Percentiles rank a stretch among this genome's conserved stretches.
These are phyloP conservation scores for Platycheirus rosarum DNA, from an alignment of 2,888 invertebrate species.

Conservation along the genomic window DNA sequence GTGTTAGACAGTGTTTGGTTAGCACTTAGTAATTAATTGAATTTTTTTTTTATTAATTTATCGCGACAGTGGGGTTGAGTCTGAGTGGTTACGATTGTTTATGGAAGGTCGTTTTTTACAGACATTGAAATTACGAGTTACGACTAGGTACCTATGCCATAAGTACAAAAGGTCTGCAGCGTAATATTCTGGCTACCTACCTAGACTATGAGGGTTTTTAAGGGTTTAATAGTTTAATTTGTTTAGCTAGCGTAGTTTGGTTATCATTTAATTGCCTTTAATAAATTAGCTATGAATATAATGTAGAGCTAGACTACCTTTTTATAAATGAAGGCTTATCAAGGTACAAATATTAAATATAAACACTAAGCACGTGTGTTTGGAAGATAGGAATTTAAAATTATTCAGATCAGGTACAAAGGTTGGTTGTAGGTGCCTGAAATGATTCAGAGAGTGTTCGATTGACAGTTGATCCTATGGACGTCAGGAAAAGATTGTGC, in stretches of 20 bases:
- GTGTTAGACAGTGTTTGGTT: conserved; percentile 55
- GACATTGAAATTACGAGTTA: background rate
- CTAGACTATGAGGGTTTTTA: no score
- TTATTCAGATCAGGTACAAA: no score
- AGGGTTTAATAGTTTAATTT: background rate
- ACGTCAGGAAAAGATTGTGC: no score
- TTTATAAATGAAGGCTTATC: no score
- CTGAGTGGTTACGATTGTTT: conserved; percentile 19
- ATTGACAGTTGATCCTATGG: no score
- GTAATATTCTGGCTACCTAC: no score
- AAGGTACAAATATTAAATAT: background rate
- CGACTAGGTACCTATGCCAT: background rate
- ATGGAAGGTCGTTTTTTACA: conserved; percentile 14
- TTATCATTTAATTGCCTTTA: conserved; percentile 17
- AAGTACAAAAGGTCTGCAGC: background rate
- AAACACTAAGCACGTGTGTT: background rate
- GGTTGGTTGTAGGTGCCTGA: no score
- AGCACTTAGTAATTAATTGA: conserved; percentile 56
- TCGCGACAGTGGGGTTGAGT: conserved; percentile 27
- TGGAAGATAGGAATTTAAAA: background rate
- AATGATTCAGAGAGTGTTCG: no score
- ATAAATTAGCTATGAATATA: conserved; percentile 10
- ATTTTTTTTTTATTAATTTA: conserved; percentile 55
- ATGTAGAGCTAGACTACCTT: background rate
- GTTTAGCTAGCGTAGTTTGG: background rate